Conservation (phyloP, 2,113 vertebrate genomes). For the Lophochroa leadbeateri region DNA sequence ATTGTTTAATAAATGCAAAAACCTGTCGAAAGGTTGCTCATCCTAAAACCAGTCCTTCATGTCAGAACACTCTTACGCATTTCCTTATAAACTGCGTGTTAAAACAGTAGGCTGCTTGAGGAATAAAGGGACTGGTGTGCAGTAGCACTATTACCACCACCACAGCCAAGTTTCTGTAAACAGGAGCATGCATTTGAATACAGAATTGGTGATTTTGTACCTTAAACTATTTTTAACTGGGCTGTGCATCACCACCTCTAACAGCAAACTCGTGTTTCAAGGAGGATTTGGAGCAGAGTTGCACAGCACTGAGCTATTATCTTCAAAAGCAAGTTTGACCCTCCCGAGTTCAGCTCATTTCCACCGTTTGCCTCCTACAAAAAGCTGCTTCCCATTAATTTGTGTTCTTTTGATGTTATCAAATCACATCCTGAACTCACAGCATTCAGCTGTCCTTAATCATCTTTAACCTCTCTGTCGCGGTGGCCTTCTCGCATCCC, state of each 20-base stretch:
- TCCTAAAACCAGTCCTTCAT: not conserved
- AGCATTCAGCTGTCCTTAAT: not conserved
- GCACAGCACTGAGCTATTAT: not conserved
- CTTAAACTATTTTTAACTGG: not conserved
- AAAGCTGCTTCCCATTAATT: not conserved
- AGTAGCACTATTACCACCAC: not conserved
- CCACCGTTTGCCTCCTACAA: not conserved
- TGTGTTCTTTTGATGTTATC: not conserved
- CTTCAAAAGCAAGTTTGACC: conserved; percentile 32
- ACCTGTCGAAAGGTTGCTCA: not conserved
- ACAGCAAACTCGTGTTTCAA: not conserved
- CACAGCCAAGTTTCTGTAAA: not conserved
- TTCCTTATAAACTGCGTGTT: not conserved
- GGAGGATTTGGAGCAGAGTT: not conserved
- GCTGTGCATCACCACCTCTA: not conserved
- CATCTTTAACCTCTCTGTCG: not conserved
- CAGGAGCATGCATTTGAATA: not conserved
- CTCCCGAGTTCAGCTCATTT: not conserved
- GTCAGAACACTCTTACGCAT: fast-evolving
- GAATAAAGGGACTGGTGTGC: not conserved
- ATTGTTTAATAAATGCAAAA: not conserved
- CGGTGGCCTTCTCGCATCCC: not conserved
- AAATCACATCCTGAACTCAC: not conserved
- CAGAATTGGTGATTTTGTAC: not conserved
- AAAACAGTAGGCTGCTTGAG: not conserved